Evolutionary conservation across 1,140 invertebrate genomes (phyloP), one percentile per base, ranked within the genome.

Genomic region (Maniola jurtina): DNA sequence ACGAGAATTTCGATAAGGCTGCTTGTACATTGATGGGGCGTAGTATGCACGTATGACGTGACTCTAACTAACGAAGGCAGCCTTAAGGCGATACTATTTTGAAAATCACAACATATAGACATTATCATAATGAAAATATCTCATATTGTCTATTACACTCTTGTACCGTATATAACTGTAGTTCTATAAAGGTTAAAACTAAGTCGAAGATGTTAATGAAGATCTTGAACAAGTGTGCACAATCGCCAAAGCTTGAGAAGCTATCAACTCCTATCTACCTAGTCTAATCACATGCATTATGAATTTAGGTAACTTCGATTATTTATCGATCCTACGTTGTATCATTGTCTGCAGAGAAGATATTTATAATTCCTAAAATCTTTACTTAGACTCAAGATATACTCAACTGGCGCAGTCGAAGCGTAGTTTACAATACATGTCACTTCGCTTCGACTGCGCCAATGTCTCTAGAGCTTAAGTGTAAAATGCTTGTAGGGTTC

Each of bases 111-210:
- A 25, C 16, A 54, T 33, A 33, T 8, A 33, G 15, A 13, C 9
- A 47, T 47, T 47, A 25, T 52, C 48, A 52, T 52, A 52, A 54
- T 54, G 9, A 8, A 45, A 45, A 45, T 45, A 45, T 45, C 5
- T 45, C 42, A n/a, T 45, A 45, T n/a, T 13, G 42, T 45, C 42
- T 45, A 45, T 45, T 13, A 45, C 42, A n/a, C 42, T 11, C 42
- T 45, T 45, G 5, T 2, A 13, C 5, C 5, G 6, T 45, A 13
- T 45, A 45, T 45, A 45, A 11, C 42, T 45, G 42, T 45, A 45
- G 42, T 5, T 11, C 42, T 45, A 11, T 13, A 11, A 6, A 11
- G 1, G 13, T 45, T 13, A 45, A 45, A 13, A 11, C 10, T 1
- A 38, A 38, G 38, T 38, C 6, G 6, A 13, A 45, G 10, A 13